A percentile compares a stretch with the other conserved stretches of the same genome.
Evolutionary conservation across 2,797 vertebrate species (phyloP).

Genomic region (Lycodopsis pacificus): DNA sequence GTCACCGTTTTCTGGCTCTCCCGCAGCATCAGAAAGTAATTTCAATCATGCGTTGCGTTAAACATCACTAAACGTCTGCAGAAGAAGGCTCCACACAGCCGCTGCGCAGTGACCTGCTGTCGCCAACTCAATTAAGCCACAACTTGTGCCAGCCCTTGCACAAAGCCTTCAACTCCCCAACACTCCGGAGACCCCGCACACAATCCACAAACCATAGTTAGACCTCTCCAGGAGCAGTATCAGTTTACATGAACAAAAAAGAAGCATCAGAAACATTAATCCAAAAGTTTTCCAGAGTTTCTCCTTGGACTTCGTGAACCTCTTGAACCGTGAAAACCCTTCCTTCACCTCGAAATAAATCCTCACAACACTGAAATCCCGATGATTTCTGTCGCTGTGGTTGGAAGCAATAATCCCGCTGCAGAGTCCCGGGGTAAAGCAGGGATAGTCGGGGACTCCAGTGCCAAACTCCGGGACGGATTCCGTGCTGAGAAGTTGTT

Average conservation of each 20-base stretch:
- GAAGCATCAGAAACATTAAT: conserved; percentile 35
- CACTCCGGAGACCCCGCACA: conserved; percentile 54
- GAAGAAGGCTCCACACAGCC: conserved; percentile 53
- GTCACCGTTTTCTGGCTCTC: conserved; percentile 69
- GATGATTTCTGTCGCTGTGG: conserved; percentile 42
- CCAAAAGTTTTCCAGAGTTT: conserved; percentile 57
- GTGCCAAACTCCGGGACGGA: conserved; percentile 66
- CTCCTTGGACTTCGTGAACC: conserved; percentile 53
- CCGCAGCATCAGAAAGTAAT: conserved; percentile 80
- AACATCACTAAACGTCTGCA: conserved; percentile 57
- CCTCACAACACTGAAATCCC: conserved; percentile 72
- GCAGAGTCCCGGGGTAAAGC: conserved; percentile 60
- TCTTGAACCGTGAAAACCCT: conserved; percentile 63
- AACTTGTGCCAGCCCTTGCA: conserved; percentile 56
- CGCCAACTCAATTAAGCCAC: conserved; percentile 70
- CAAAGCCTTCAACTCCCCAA: conserved; percentile 48
- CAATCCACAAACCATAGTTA: conserved; percentile 62
- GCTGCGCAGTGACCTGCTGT: conserved; percentile 62
- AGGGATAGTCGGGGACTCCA: conserved; percentile 47
- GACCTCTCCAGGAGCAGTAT: conserved; percentile 12
- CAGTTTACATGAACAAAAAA: conserved; percentile 29
- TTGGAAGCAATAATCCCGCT: conserved; percentile 34
- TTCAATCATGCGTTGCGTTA: conserved; percentile 67
- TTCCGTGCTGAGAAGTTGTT: conserved; percentile 83
- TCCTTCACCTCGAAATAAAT: conserved; percentile 73